Percentiles rank a stretch among this genome's conserved stretches.
Conservation (phyloP, 2,797 vertebrate genomes). For the Rhinophrynus dorsalis region DNA sequence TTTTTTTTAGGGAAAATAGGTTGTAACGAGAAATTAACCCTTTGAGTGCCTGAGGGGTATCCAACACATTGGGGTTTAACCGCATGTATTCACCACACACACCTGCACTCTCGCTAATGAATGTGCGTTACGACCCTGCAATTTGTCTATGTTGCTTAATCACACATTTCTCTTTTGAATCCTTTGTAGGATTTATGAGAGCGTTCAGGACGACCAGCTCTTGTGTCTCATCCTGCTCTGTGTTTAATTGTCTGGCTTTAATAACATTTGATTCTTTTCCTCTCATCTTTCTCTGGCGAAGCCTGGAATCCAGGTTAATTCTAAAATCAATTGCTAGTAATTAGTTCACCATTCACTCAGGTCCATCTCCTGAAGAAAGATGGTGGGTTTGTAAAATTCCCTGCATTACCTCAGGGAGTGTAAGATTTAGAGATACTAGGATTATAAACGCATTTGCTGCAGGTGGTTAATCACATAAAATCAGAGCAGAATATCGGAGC, state of each 20-base stretch:
- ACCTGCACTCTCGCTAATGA: too few species aligned
- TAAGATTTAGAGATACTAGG: conserved; percentile 35
- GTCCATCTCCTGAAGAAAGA: conserved; percentile 28
- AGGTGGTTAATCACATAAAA: conserved; percentile 36
- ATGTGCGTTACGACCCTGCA: too few species aligned
- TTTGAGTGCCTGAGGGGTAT: too few species aligned
- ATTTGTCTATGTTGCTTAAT: too few species aligned
- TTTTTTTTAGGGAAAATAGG: too few species aligned
- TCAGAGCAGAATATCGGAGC: conserved; percentile 1
- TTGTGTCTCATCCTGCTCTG: conserved; percentile 36
- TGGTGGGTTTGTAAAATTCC: conserved; percentile 21
- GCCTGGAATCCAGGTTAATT: conserved; percentile 48
- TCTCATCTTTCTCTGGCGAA: conserved; percentile 35
- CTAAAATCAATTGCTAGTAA: conserved; percentile 48
- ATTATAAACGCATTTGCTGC: conserved; percentile 32
- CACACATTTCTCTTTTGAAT: background rate
- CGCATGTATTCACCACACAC: too few species aligned
- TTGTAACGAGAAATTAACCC: too few species aligned
- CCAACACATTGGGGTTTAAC: too few species aligned
- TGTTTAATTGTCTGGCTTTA: conserved; percentile 42
- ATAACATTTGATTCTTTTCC: conserved; percentile 47
- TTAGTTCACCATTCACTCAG: conserved; percentile 35
- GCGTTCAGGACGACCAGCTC: conserved; percentile 5
- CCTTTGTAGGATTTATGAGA: conserved; percentile 18
- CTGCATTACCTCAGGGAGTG: conserved; percentile 18